Conservation (phyloP, 2,888 invertebrate genomes). For the Macrosiphum euphorbiae region DNA sequence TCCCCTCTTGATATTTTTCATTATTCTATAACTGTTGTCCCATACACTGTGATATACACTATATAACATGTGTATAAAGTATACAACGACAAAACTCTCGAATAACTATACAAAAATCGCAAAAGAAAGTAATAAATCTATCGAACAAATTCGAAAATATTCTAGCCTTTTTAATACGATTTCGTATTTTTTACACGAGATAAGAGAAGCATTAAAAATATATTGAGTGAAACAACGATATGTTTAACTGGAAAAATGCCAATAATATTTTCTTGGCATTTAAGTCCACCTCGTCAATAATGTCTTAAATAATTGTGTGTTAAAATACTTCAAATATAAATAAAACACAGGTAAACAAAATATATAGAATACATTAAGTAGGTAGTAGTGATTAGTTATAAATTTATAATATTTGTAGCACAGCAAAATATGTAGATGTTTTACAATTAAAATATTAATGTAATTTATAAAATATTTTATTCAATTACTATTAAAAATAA, state of each 20-base stretch:
- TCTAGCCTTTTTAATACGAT: slow-evolving; percentile 18
- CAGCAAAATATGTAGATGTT: not conserved
- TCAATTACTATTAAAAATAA: too few relatives aligned
- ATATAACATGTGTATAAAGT: not conserved
- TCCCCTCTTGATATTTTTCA: not conserved
- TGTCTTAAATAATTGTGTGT: slow-evolving; percentile 48
- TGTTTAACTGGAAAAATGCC: slow-evolving; percentile 61
- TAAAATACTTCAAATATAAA: slow-evolving; percentile 49
- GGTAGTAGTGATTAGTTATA: not conserved
- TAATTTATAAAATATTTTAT: not conserved
- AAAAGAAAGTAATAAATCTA: slow-evolving; percentile 48
- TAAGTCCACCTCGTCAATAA: slow-evolving; percentile 24
- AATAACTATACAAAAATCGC: slow-evolving; percentile 18
- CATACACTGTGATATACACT: not conserved
- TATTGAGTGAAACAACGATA: slow-evolving; percentile 64
- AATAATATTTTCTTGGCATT: slow-evolving; percentile 60
- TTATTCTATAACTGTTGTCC: slow-evolving; percentile 15
- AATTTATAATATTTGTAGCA: not conserved
- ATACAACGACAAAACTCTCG: not conserved
- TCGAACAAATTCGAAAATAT: slow-evolving; percentile 45
- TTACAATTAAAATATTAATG: not conserved
- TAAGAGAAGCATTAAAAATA: slow-evolving; percentile 63
- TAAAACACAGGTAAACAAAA: slow-evolving; percentile 34
- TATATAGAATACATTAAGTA: not conserved
- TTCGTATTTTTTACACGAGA: slow-evolving; percentile 45